A percentile compares a stretch with the other conserved stretches of the same genome.
phyloP scores from a whole-genome alignment of 2,888 invertebrate genomes.

The Agonopterix subpropinquella region DNA sequence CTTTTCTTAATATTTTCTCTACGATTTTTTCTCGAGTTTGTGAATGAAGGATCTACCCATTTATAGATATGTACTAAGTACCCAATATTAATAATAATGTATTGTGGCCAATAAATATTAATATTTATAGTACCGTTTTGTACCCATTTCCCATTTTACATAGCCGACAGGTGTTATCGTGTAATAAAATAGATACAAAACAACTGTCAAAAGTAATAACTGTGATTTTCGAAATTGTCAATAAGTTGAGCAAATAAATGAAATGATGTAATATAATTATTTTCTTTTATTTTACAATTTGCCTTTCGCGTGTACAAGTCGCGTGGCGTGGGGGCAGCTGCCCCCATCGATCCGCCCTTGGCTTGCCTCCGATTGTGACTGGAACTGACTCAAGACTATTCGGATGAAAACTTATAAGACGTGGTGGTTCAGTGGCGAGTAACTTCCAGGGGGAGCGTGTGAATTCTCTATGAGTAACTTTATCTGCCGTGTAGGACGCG shows the following conservation, averaged over 20 bases:
- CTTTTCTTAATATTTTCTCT: constrained; percentile 10
- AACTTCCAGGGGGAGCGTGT: too few species aligned
- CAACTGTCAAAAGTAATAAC: constrained; percentile 70
- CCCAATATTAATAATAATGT: constrained; percentile 56
- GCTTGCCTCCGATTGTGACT: too few species aligned
- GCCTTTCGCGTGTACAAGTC: too few species aligned
- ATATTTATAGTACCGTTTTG: constrained; percentile 71
- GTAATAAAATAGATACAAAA: constrained; percentile 65
- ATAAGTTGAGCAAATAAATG: constrained; percentile 75
- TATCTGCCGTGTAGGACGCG: too few species aligned
- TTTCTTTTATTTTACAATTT: background rate
- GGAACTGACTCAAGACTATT: too few species aligned
- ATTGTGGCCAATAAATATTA: constrained; percentile 69
- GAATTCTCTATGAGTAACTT: too few species aligned
- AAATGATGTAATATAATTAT: constrained; percentile 48
- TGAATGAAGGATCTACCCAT: constrained; percentile 40
- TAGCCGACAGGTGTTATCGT: constrained; percentile 61
- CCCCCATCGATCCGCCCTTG: too few species aligned
- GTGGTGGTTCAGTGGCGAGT: too few species aligned
- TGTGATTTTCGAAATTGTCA: constrained; percentile 76
- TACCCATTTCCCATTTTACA: constrained; percentile 69
- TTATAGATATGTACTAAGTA: constrained; percentile 50
- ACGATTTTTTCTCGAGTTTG: constrained; percentile 25
- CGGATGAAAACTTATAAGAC: too few species aligned
- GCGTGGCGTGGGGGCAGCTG: too few species aligned